These are phyloP conservation scores for Ctenoplectra terminalis DNA, from an alignment of 1,140 invertebrate species.

Conservation along the genomic window DNA sequence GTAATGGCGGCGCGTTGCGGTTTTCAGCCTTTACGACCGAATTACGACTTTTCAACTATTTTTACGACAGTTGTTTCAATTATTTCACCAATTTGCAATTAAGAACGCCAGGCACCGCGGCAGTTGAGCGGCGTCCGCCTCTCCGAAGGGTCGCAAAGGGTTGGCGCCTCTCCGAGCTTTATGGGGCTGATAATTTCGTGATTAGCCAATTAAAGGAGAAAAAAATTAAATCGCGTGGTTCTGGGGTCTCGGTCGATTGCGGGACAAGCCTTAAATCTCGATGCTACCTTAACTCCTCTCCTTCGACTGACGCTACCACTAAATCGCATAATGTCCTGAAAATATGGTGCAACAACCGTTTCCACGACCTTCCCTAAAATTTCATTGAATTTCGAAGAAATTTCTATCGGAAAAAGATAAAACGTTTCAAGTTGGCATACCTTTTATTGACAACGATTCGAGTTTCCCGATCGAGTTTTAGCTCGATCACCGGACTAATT, in stretches of 20 bases:
- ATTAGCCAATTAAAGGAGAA: conserved; percentile 75
- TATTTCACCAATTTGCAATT: conserved; percentile 82
- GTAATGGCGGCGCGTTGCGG: conserved; percentile 76
- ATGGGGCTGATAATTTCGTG: conserved; percentile 76
- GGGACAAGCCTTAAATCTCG: background rate
- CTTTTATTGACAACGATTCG: conserved; percentile 48
- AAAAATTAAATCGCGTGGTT: conserved; percentile 58
- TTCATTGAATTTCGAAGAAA: background rate
- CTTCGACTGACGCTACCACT: no score
- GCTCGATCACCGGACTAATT: conserved; percentile 23
- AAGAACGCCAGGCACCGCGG: conserved; percentile 69
- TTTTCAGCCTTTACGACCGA: conserved; percentile 79
- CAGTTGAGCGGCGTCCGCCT: conserved; percentile 49
- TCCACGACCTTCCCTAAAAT: no score
- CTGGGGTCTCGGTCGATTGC: conserved; percentile 9
- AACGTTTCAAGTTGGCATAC: background rate
- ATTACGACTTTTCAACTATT: conserved; percentile 81
- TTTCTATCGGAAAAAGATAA: background rate
- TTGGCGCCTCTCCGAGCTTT: conserved; percentile 73
- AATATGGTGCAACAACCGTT: background rate
- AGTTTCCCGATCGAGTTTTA: background rate
- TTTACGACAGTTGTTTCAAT: conserved; percentile 83
- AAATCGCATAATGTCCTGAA: no score
- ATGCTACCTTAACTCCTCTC: background rate
- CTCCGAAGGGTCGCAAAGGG: conserved; percentile 59